phyloP scores from a whole-genome alignment of 2,797 vertebrate species.

The Decapterus maruadsi region DNA sequence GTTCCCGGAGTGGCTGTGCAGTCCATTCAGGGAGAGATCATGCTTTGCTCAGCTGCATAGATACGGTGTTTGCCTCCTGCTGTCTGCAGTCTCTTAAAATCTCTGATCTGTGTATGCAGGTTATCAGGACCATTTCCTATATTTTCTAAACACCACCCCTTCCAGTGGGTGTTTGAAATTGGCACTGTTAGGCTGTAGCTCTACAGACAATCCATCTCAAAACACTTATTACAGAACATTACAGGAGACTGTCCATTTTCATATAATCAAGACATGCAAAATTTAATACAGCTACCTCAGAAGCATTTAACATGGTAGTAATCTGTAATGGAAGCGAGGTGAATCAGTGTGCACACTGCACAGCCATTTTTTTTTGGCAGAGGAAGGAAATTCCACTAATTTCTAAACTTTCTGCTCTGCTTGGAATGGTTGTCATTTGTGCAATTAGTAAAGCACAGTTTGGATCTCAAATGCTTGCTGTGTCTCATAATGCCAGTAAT shows the following conservation, averaged over 20 bases:
- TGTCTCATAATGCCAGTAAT: slow-evolving; percentile 51
- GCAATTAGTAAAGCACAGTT: slow-evolving; percentile 52
- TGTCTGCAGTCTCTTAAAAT: slow-evolving; percentile 47
- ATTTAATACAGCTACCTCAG: slow-evolving; percentile 54
- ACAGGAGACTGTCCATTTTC: slow-evolving; percentile 45
- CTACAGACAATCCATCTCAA: slow-evolving; percentile 44
- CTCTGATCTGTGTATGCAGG: slow-evolving; percentile 43
- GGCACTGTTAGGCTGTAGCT: slow-evolving; percentile 8
- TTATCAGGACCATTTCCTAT: slow-evolving; percentile 48
- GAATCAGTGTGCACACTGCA: slow-evolving; percentile 35
- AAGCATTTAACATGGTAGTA: slow-evolving; percentile 43
- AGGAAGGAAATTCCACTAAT: slow-evolving; percentile 37
- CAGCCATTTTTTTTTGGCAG: slow-evolving; percentile 55
- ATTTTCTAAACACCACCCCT: slow-evolving; percentile 46
- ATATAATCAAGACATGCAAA: slow-evolving; percentile 55
- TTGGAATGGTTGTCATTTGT: slow-evolving; percentile 44
- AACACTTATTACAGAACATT: slow-evolving; percentile 51
- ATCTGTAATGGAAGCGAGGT: slow-evolving; percentile 59
- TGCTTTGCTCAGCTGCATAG: slow-evolving; percentile 50
- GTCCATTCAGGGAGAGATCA: slow-evolving; percentile 51
- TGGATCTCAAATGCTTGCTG: slow-evolving; percentile 37
- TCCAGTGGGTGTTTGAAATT: slow-evolving; percentile 48
- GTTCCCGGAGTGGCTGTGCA: slow-evolving; percentile 33
- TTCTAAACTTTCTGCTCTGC: slow-evolving; percentile 54
- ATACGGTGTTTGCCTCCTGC: slow-evolving; percentile 49